Evolutionary conservation across 2,888 invertebrate genomes (phyloP), one percentile per base, ranked within the genome.

Genomic region (Xylocampa areola): DNA sequence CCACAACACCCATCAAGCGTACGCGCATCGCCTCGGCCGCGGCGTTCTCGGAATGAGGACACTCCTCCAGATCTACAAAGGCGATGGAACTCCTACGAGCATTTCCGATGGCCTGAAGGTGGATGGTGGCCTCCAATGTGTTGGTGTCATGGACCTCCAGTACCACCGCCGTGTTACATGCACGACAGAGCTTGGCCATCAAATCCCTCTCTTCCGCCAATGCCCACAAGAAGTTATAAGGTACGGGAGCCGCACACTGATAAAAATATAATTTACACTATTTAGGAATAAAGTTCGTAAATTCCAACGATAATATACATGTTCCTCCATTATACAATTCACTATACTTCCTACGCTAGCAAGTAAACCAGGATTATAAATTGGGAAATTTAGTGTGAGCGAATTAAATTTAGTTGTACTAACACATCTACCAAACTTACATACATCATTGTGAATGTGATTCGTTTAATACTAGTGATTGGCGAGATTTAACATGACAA

Each of bases 101-200:
- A 95, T 66, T 95, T 95, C 79, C 95, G 95, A 45, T 92, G 94
- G 79, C 95, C 95, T 49, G 95, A 95, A 64, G 88, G 90, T 13
- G 89, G 89, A 0, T 92, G 92, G 92, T 91, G 90, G 92, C 90
- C 90, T 19, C 91, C 91, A 17, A 86, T 89, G 90, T 92, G 90
- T 77, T 92, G 91, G 92, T 94, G 94, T 67, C 93, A 92, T 68
- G 91, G 91, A 1, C 91, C 92, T 30, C 90, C 90, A 13, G 86
- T 85, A 41, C 91, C 93, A 19, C 91, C 93, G 57, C 90, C 94
- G 39, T 93, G 94, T 77, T 94, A 85, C 68, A 88, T 91, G 89
- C 93, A 93, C 77, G 93, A 94, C 59, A 90, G 91, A 74, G 73
- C 90, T 40, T 94, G 94, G 90, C 94, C 92, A 63, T 93, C 94